Evolutionary conservation across 2,888 invertebrate genomes (phyloP).

Genomic region (Chymomyza amoena): DNA sequence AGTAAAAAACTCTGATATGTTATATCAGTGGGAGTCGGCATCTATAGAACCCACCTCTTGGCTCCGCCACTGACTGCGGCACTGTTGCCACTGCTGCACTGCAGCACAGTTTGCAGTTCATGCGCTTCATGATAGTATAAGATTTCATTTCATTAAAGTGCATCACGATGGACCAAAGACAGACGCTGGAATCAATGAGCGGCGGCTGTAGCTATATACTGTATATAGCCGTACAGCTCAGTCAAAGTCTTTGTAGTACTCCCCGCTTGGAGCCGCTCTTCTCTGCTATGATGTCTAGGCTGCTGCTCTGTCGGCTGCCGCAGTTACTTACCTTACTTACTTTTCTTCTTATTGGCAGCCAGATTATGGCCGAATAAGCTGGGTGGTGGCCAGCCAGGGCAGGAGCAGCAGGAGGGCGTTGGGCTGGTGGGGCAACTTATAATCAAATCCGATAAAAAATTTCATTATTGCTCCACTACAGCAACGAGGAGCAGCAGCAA

Average conservation of each 20-base stretch:
- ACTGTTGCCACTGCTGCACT: conserved; percentile 3
- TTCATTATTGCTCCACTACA: conserved; percentile 67
- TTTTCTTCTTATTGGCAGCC: conserved; percentile 70
- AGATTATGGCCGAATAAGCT: conserved; percentile 44
- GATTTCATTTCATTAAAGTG: conserved; percentile 79
- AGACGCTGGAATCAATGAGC: conserved; percentile 60
- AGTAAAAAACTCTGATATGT: no score
- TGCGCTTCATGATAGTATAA: conserved; percentile 75
- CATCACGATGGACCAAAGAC: conserved; percentile 74
- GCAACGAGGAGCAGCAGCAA: conserved; percentile 20
- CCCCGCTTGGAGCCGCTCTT: conserved; percentile 29
- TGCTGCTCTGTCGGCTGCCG: conserved; percentile 19
- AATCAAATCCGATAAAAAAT: conserved; percentile 73
- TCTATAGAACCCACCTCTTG: no score
- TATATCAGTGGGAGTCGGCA: no score
- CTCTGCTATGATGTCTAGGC: conserved; percentile 38
- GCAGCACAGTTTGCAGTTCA: conserved; percentile 56
- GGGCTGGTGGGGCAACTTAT: conserved; percentile 56
- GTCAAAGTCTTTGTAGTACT: conserved; percentile 39
- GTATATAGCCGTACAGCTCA: conserved; percentile 20
- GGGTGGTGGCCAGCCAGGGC: neutral
- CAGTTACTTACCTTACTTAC: conserved; percentile 55
- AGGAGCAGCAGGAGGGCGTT: neutral
- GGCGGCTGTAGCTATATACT: conserved; percentile 28
- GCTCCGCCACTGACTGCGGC: conserved; percentile 8